These are phyloP conservation scores for Polydrusus cervinus DNA, from an alignment of 2,888 invertebrate genomes.

Conservation along the genomic window DNA sequence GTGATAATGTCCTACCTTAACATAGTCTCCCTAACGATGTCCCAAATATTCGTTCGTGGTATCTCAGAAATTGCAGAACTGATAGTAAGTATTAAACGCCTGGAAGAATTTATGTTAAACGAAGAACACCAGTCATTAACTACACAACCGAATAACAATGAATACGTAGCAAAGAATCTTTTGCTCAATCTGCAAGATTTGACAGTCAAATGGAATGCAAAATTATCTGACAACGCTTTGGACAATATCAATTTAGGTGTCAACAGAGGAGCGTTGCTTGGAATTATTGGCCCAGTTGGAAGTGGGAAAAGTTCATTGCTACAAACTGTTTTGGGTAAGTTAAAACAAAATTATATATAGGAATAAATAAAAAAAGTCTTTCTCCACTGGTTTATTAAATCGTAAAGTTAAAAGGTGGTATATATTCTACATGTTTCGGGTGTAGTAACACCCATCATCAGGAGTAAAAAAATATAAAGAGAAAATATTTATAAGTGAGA, in stretches of 20 bases:
- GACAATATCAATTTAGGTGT: conserved; percentile 64
- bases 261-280: conserved; percentile 70
- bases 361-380: too few relatives aligned
- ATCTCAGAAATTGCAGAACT: conserved; percentile 72
- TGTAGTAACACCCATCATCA: too few relatives aligned
- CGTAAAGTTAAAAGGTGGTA: too few relatives aligned
- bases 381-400: too few relatives aligned
- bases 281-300: conserved; percentile 75
- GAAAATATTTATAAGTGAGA: too few relatives aligned
- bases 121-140: conserved; percentile 62
- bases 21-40: conserved; percentile 75
- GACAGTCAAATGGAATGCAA: conserved; percentile 67
- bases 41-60: conserved; percentile 74
- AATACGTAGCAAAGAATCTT: conserved; percentile 55
- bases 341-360: neutral
- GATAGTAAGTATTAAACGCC: conserved; percentile 70
- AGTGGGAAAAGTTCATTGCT: conserved; percentile 80
- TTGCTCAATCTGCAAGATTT: conserved; percentile 63
- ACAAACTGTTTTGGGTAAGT: conserved; percentile 77
- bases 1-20: conserved; percentile 75
- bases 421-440: too few relatives aligned
- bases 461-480: too few relatives aligned
- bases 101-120: conserved; percentile 68
- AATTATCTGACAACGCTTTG: conserved; percentile 65
- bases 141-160: conserved; percentile 50